Evolutionary conservation across 2,888 invertebrate genomes (phyloP).

Genomic region (Trissolcus brochymenae): DNA sequence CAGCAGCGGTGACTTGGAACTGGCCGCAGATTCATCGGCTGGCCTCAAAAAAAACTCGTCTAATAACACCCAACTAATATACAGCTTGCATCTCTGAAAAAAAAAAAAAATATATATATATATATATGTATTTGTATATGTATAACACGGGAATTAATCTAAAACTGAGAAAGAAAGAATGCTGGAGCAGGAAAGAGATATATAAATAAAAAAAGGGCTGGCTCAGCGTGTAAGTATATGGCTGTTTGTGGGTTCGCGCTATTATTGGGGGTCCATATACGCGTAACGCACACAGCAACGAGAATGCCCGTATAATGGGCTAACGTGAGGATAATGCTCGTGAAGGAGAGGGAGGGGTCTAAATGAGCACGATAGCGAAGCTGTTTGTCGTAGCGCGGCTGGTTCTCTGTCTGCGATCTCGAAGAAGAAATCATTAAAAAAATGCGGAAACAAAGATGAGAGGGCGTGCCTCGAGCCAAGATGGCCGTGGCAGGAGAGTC

Average conservation of each 20-base stretch:
- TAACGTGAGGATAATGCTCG: constrained; percentile 48
- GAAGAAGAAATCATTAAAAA: constrained; percentile 73
- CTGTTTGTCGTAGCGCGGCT: constrained; percentile 15
- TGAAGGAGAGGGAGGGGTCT: constrained; percentile 49
- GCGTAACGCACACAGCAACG: constrained; percentile 17
- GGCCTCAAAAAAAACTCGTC: constrained; percentile 1
- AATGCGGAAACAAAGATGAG: constrained; percentile 73
- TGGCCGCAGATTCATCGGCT: constrained; percentile 2
- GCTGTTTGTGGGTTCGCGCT: constrained; percentile 61
- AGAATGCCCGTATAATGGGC: constrained; percentile 41
- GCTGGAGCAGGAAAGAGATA: constrained; percentile 23
- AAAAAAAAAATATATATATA: no score
- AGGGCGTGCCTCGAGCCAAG: constrained; percentile 75
- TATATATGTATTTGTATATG: background rate
- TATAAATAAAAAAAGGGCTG: constrained; percentile 49
- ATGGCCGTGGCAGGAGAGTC: constrained; percentile 72
- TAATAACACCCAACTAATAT: constrained; percentile 12
- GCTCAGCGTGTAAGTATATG: constrained; percentile 24
- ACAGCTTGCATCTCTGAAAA: no score
- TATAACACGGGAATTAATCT: background rate
- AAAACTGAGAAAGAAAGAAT: constrained; percentile 22
- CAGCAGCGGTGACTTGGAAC: constrained; percentile 10
- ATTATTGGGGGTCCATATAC: constrained; percentile 39
- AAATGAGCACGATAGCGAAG: constrained; percentile 47
- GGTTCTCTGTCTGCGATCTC: constrained; percentile 43